Conservation (phyloP, 2,797 vertebrate species). For the Silurus aristotelis region DNA sequence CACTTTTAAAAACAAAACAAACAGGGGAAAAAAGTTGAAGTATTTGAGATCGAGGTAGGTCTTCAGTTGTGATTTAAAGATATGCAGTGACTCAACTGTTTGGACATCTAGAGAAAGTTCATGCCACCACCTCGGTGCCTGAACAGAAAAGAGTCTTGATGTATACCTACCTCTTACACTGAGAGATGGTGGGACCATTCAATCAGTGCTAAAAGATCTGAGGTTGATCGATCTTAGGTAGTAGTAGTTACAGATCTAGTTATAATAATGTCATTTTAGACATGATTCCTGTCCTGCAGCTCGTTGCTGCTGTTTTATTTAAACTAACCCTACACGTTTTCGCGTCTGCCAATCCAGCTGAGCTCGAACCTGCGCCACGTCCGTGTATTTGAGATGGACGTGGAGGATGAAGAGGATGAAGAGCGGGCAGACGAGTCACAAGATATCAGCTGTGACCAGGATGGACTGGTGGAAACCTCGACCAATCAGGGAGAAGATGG, state of each 20-base stretch:
- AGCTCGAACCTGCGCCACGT: conserved; percentile 93
- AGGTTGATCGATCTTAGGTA: too few species aligned
- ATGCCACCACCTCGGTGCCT: too few species aligned
- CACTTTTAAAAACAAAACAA: too few species aligned
- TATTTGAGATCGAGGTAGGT: too few species aligned
- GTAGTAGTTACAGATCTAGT: not conserved
- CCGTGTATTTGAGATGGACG: conserved; percentile 97
- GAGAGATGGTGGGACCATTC: too few species aligned
- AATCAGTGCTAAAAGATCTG: too few species aligned
- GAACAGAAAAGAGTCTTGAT: too few species aligned
- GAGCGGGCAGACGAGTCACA: conserved; percentile 84
- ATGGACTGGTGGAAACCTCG: conserved; percentile 72
- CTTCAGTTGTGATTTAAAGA: too few species aligned
- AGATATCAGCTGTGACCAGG: conserved; percentile 75
- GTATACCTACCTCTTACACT: too few species aligned
- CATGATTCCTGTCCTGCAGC: not conserved
- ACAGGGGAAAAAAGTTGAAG: too few species aligned
- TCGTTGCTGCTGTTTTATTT: not conserved
- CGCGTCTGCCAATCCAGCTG: conserved; percentile 73
- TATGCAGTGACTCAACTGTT: too few species aligned
- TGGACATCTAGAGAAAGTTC: too few species aligned
- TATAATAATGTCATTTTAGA: not conserved
- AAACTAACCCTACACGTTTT: not conserved
- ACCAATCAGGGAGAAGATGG: conserved; percentile 58
- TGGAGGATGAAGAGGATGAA: conserved; percentile 94